A percentile compares a stretch with the other conserved stretches of the same genome.
phyloP scores from a whole-genome alignment of 2,797 vertebrate species.

The Mergus octosetaceus region DNA sequence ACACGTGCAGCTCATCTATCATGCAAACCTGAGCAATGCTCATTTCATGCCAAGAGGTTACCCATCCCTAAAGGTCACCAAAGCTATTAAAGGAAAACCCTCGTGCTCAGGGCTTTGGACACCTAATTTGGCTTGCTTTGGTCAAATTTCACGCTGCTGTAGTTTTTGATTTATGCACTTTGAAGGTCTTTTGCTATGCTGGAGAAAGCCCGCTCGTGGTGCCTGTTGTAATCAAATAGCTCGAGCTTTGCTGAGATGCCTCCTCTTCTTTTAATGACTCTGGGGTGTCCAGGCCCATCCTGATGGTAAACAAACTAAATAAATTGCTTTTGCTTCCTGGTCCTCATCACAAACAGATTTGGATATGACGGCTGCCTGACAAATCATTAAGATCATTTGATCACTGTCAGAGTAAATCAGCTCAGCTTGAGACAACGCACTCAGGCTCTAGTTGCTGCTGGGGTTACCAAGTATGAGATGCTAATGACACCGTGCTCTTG shows the following conservation, averaged over 20 bases:
- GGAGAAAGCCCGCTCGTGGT: background rate
- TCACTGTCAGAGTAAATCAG: slow-evolving; percentile 42
- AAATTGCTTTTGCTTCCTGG: slow-evolving; percentile 35
- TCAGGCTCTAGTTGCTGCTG: background rate
- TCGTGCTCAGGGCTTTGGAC: background rate
- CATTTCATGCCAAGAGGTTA: background rate
- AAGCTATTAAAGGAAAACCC: slow-evolving; percentile 25
- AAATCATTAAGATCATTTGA: slow-evolving; percentile 36
- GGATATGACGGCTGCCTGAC: slow-evolving; percentile 24
- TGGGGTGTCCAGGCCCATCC: background rate
- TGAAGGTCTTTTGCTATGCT: slow-evolving; percentile 11
- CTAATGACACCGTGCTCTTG: background rate
- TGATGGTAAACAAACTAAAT: slow-evolving; percentile 43
- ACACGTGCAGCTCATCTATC: background rate
- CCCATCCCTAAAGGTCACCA: slow-evolving; percentile 25
- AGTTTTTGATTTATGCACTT: slow-evolving; percentile 45
- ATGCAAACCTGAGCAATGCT: background rate
- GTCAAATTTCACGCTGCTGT: slow-evolving; percentile 45
- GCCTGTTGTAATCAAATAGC: slow-evolving; percentile 27
- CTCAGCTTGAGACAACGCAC: background rate
- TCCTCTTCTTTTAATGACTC: slow-evolving; percentile 29
- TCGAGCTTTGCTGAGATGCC: background rate
- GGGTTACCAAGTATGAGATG: background rate
- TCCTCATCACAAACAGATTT: background rate
- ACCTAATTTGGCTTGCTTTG: slow-evolving; percentile 51